Conservation (phyloP, 2,888 invertebrate species). For the Enoplolaimus lenunculus region DNA sequence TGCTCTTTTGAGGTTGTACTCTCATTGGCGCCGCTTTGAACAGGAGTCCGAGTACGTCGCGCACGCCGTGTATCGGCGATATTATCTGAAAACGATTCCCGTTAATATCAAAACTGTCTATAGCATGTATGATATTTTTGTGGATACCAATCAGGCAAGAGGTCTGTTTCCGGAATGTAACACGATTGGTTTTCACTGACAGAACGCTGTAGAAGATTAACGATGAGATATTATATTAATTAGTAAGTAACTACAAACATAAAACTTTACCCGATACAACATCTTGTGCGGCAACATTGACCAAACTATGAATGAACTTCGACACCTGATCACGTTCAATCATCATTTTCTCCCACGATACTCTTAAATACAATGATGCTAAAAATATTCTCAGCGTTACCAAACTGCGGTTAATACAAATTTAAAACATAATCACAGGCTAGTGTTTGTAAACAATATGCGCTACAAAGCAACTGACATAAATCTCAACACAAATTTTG, state of each 20-base stretch:
- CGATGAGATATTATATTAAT: too few relatives aligned
- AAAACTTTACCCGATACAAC: neutral
- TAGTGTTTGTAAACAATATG: neutral
- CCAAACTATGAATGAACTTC: neutral
- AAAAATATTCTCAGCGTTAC: neutral
- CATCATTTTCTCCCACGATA: slow-evolving; percentile 22
- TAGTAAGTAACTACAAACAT: too few relatives aligned
- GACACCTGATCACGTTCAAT: slow-evolving; percentile 21
- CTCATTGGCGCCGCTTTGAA: too few relatives aligned
- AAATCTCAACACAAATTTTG: too few relatives aligned
- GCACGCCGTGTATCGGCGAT: neutral
- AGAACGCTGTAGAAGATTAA: neutral
- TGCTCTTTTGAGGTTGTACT: too few relatives aligned
- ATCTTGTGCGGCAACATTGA: slow-evolving; percentile 11
- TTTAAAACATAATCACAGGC: too few relatives aligned
- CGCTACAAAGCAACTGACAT: too few relatives aligned
- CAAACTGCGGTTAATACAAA: neutral
- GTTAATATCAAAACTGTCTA: too few relatives aligned
- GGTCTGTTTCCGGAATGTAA: too few relatives aligned
- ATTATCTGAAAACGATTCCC: slow-evolving; percentile 15
- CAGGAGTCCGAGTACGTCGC: slow-evolving; percentile 10
- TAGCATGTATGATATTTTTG: too few relatives aligned
- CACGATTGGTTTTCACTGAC: too few relatives aligned
- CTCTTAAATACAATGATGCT: slow-evolving; percentile 7
- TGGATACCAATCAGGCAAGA: too few relatives aligned